Base-by-base conservation (phyloP, 2,113 vertebrate species). In the Peromyscus polionotus region DNA sequence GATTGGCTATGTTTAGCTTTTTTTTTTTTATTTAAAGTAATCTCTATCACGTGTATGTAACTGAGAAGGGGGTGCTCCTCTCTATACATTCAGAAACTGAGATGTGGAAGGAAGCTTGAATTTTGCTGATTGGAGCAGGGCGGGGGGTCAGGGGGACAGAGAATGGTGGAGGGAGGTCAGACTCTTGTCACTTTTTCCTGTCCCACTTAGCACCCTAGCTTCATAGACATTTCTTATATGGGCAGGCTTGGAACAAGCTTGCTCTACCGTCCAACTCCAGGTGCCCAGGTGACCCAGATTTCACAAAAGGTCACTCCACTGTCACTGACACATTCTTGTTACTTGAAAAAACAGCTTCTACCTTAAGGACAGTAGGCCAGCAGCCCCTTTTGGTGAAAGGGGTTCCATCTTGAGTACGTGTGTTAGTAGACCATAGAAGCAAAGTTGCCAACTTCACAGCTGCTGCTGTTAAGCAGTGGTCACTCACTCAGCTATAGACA, bases 1-100 rank as follows among this genome's bases (percentile, higher is more conserved):
- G 84, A 68, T 98, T 98, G 92, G 95, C 95, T 98, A 93, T 96
- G 95, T 97, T 98, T 99, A 67, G 48, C 39, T 42, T 42, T 42
- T 42, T 7, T 11, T 67, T 67, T 98, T 98, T 95, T 94, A 96
- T 98, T 98, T 97, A 97, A 98, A 98, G 98, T 97, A 95, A 98
- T 97, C 98, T 98, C 98, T 96, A 98, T 97, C 98, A 98, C 13
- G 54, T 8, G 8, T 54, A 54, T 98, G 98, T 98, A 98, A 96
- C 96, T 97, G 97, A 97, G 96, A 97, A 91, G 80, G 98, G 98
- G 92, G 92, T 10, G 77, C 73, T 93, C 79, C 59, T 97, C 73
- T 97, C 81, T 93, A 96, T 93, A 95, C 94, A 9, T 54, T 94
- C 42, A 97, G 97, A 96, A 98, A 98, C 92, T 26, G 61, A 97